A percentile compares a stretch with the other conserved stretches of the same genome.
Evolutionary conservation across 2,797 vertebrate species (phyloP).

Genomic region (Sternotherus odoratus): DNA sequence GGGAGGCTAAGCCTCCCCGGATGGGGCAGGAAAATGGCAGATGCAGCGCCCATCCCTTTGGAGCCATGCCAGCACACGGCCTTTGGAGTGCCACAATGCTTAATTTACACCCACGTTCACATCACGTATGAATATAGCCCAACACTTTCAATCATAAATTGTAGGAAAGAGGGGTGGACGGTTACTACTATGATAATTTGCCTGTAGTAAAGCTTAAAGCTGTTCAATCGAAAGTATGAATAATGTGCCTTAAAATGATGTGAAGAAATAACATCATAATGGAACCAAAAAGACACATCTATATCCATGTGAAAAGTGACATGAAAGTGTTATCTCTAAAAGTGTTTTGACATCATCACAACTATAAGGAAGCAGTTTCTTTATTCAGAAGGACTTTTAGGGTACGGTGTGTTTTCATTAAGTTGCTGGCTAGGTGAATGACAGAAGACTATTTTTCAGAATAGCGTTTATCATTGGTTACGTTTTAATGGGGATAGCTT

Average conservation of each 20-base stretch:
- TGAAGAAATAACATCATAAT: not conserved
- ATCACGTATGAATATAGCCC: not conserved
- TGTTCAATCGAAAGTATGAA: not conserved
- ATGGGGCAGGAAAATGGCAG: no score
- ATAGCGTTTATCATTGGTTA: not conserved
- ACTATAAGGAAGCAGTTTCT: not conserved
- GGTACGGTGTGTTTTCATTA: not conserved
- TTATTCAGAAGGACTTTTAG: not conserved
- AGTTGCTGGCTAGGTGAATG: not conserved
- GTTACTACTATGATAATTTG: not conserved
- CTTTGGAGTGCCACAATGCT: no score
- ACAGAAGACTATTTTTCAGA: not conserved
- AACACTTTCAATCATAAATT: not conserved
- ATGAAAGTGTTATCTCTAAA: not conserved
- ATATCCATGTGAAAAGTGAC: not conserved
- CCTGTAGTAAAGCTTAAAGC: not conserved
- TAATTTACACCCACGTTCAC: not conserved
- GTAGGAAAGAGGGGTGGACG: not conserved
- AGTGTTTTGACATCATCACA: not conserved
- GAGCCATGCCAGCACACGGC: no score
- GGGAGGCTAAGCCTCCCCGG: no score
- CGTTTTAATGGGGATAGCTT: slow-evolving; percentile 5
- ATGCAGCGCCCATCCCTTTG: no score
- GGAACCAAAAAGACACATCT: not conserved
- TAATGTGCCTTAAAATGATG: not conserved